A percentile compares a stretch with the other conserved stretches of the same genome.
Conservation (phyloP, 2,797 vertebrate genomes). For the Champsocephalus esox region DNA sequence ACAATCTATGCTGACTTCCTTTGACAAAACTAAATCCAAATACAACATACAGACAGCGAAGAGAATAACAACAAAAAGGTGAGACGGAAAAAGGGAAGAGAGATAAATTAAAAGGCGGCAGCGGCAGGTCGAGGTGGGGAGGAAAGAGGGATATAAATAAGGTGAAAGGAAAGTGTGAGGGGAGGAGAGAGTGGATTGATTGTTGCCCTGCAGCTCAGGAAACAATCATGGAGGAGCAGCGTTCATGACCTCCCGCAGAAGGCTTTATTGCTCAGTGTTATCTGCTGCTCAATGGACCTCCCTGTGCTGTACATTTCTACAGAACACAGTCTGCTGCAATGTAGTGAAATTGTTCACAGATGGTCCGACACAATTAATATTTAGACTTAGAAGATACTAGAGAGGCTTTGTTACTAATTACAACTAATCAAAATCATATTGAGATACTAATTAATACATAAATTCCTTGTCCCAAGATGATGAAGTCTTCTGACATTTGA, state of each 20-base stretch:
- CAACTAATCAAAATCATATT: too few species aligned
- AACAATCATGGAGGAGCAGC: slow-evolving; percentile 65
- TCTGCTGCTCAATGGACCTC: slow-evolving; percentile 46
- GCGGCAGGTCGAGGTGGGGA: slow-evolving; percentile 43
- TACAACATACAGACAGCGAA: not conserved
- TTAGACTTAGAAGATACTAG: not conserved
- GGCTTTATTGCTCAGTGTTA: slow-evolving; percentile 65
- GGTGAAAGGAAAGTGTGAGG: slow-evolving; percentile 48
- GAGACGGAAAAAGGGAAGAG: not conserved
- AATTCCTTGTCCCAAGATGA: too few species aligned
- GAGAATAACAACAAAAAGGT: slow-evolving; percentile 16
- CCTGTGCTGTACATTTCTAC: slow-evolving; percentile 6
- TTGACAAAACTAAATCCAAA: not conserved
- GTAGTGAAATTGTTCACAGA: not conserved
- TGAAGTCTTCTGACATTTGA: too few species aligned
- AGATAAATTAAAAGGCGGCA: slow-evolving; percentile 38
- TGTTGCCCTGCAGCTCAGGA: slow-evolving; percentile 69
- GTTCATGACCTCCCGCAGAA: slow-evolving; percentile 69
- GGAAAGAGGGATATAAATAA: slow-evolving; percentile 60
- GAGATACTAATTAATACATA: not conserved
- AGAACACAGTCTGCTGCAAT: not conserved
- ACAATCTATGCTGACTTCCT: not conserved
- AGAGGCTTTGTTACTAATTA: not conserved
- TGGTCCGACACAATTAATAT: not conserved
- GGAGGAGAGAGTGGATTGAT: slow-evolving; percentile 65